Conservation (phyloP, 2,797 vertebrate genomes). For the Spondyliosoma cantharus region DNA sequence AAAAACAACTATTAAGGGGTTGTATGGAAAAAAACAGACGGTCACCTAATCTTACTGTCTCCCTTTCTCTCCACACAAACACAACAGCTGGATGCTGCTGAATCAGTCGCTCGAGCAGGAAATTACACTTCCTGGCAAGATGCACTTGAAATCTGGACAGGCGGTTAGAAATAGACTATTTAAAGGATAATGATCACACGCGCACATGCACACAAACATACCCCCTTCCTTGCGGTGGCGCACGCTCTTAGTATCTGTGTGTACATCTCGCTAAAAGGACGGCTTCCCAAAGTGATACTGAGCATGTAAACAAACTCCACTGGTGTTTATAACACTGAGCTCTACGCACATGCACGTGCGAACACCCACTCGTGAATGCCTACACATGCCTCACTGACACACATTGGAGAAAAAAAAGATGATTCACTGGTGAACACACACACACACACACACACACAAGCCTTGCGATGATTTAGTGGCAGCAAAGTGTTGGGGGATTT, state of each 20-base stretch:
- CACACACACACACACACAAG: neutral
- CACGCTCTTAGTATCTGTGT: constrained; percentile 51
- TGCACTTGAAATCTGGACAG: constrained; percentile 65
- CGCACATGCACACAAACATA: neutral
- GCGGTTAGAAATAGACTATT: constrained; percentile 56
- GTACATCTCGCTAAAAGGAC: constrained; percentile 46
- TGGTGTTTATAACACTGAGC: constrained; percentile 58
- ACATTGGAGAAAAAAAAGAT: constrained; percentile 34
- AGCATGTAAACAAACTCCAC: constrained; percentile 69
- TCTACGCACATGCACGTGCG: constrained; percentile 1
- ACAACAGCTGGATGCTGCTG: constrained; percentile 74
- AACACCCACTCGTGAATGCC: constrained; percentile 27
- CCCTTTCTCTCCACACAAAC: constrained; percentile 38
- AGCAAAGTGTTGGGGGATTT: constrained; percentile 4
- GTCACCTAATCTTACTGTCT: constrained; percentile 41
- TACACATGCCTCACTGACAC: constrained; percentile 44
- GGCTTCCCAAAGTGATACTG: constrained; percentile 59
- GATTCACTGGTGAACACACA: constrained; percentile 22
- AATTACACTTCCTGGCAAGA: constrained; percentile 75
- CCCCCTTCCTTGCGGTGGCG: constrained; percentile 12
- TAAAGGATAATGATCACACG: constrained; percentile 40
- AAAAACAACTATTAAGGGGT: constrained; percentile 69
- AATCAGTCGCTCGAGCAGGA: constrained; percentile 74
- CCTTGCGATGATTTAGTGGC: constrained; percentile 28
- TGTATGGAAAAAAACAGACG: constrained; percentile 65